Conservation (phyloP, 2,888 invertebrate species). For the Leistus spinibarbis region DNA sequence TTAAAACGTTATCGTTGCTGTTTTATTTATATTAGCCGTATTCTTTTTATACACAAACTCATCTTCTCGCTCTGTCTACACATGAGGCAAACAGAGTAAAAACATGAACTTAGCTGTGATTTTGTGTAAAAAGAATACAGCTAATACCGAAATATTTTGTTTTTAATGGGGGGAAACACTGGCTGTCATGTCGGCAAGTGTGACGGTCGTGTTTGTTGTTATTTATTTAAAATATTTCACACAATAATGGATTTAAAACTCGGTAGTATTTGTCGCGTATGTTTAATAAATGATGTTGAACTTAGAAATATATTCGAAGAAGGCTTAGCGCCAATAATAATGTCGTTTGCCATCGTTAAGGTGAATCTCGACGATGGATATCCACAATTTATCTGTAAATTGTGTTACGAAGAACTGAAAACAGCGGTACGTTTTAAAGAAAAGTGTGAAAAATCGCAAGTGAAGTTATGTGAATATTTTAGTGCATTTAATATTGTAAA, state of each 20-base stretch:
- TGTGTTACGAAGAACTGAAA: slow-evolving; percentile 43
- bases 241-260: slow-evolving; percentile 28
- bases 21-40: too few relatives aligned
- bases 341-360: slow-evolving; percentile 42
- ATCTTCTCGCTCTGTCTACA: too few relatives aligned
- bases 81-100: too few relatives aligned
- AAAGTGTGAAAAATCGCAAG: slow-evolving; percentile 44
- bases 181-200: background rate
- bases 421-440: slow-evolving; percentile 44
- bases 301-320: slow-evolving; percentile 42
- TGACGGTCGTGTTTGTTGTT: background rate
- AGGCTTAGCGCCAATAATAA: slow-evolving; percentile 40
- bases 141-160: too few relatives aligned
- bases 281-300: slow-evolving; percentile 40
- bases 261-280: slow-evolving; percentile 42
- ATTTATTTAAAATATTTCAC: background rate
- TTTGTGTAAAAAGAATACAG: too few relatives aligned
- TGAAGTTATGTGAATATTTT: slow-evolving; percentile 27
- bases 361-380: slow-evolving; percentile 43
- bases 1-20: too few relatives aligned
- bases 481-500: slow-evolving; percentile 2
- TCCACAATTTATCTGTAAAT: slow-evolving; percentile 44
- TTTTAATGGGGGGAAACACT: slow-evolving; percentile 4
- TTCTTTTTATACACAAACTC: too few relatives aligned
- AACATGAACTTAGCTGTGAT: too few relatives aligned